Evolutionary conservation across 2,888 invertebrate species (phyloP).

Genomic region (Agrotis puta): DNA sequence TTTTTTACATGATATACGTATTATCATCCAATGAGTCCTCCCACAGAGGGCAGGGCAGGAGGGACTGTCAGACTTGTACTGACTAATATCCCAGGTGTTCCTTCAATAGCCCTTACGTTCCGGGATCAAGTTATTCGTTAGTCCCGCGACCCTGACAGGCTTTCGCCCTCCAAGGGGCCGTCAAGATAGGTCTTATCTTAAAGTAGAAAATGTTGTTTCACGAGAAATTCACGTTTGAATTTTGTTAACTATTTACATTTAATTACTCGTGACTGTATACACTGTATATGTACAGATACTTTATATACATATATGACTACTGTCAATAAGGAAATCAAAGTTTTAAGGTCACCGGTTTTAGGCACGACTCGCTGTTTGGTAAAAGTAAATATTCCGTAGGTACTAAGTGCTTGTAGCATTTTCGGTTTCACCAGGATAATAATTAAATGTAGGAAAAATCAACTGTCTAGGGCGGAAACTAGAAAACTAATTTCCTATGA

Average conservation of each 20-base stretch:
- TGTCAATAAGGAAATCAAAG: constrained; percentile 71
- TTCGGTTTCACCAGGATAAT: neutral
- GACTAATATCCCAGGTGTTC: too few relatives aligned
- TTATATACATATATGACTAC: neutral
- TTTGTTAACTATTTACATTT: neutral
- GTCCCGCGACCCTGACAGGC: too few relatives aligned
- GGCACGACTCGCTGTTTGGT: constrained; percentile 52
- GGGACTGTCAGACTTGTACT: too few relatives aligned
- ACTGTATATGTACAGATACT: constrained; percentile 9
- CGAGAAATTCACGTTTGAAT: neutral
- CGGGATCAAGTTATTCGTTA: too few relatives aligned
- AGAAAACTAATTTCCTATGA: too few relatives aligned
- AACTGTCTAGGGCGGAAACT: too few relatives aligned
- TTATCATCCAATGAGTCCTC: too few relatives aligned
- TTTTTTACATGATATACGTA: too few relatives aligned
- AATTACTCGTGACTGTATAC: neutral
- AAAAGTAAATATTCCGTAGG: constrained; percentile 48
- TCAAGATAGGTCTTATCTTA: neutral
- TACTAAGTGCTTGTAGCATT: neutral
- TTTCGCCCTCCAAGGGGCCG: too few relatives aligned
- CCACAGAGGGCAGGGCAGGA: too few relatives aligned
- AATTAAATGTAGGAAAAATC: too few relatives aligned
- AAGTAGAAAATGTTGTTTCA: neutral
- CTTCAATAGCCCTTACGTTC: too few relatives aligned
- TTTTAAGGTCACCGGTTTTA: constrained; percentile 75